Conservation (phyloP, 2,888 invertebrate genomes). For the Hemistola chrysoprasaria region DNA sequence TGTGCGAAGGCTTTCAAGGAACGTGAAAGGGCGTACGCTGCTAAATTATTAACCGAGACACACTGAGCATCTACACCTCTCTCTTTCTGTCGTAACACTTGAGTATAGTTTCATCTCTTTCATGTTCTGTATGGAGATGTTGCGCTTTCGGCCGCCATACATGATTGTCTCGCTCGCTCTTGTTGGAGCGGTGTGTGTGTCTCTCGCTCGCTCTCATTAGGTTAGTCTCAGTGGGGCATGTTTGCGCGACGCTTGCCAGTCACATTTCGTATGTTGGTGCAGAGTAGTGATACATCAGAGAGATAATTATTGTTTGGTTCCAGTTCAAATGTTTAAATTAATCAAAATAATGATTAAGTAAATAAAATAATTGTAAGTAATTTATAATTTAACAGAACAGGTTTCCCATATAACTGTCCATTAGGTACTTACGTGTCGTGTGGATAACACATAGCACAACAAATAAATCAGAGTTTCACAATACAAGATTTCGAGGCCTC, state of each 20-base stretch:
- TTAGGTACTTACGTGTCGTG: too few relatives aligned
- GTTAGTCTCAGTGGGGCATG: conserved; percentile 69
- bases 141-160: conserved; percentile 78
- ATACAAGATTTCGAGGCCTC: too few relatives aligned
- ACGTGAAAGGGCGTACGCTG: conserved; percentile 69
- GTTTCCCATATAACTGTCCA: too few relatives aligned
- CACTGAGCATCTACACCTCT: conserved; percentile 61
- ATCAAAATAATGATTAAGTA: too few relatives aligned
- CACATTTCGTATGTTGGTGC: conserved; percentile 55
- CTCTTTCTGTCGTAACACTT: conserved; percentile 36
- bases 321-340: background rate
- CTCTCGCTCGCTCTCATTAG: conserved; percentile 70
- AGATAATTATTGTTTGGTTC: too few relatives aligned
- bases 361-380: too few relatives aligned
- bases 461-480: too few relatives aligned
- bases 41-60: conserved; percentile 76
- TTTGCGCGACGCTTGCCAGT: conserved; percentile 77
- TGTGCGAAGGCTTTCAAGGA: conserved; percentile 34
- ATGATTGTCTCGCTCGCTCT: conserved; percentile 49
- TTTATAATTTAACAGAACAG: too few relatives aligned
- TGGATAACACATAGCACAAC: too few relatives aligned
- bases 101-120: conserved; percentile 40
- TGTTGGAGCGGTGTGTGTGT: conserved; percentile 27
- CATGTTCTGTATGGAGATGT: conserved; percentile 50
- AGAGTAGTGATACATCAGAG: conserved; percentile 45